A percentile compares a stretch with the other conserved stretches of the same genome.
Evolutionary conservation across 2,113 vertebrate species (phyloP).

Genomic region (Heteronetta atricapilla): DNA sequence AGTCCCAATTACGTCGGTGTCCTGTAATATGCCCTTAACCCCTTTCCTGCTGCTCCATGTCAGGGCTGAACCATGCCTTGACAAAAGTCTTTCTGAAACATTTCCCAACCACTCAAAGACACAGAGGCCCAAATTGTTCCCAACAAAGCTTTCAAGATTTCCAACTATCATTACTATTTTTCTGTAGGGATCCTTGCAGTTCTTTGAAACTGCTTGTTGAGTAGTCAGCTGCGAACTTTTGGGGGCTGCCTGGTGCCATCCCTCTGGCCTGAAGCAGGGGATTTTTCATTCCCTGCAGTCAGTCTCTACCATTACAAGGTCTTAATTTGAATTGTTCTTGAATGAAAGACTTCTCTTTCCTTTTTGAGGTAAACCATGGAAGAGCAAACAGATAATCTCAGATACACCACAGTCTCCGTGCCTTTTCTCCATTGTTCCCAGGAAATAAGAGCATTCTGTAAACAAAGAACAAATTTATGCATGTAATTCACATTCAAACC

Average conservation of each 20-base stretch:
- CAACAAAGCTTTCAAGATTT: not conserved
- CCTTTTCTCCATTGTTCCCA: not conserved
- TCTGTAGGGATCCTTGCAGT: too few species aligned
- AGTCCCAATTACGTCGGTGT: not conserved
- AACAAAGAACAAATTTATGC: not conserved
- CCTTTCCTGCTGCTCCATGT: not conserved
- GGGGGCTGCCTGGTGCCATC: not conserved
- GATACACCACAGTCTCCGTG: not conserved
- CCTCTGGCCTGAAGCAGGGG: not conserved
- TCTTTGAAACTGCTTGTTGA: not conserved
- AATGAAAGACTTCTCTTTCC: not conserved
- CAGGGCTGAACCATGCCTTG: not conserved
- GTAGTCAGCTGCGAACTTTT: not conserved
- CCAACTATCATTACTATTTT: accelerated
- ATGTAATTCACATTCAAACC: not conserved
- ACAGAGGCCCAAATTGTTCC: not conserved
- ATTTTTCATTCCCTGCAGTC: not conserved
- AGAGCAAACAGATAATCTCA: not conserved
- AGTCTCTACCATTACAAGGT: not conserved
- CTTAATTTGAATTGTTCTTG: not conserved
- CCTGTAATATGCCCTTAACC: not conserved
- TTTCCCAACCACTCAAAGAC: not conserved
- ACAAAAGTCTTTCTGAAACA: not conserved
- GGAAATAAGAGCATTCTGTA: not conserved
- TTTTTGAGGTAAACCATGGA: not conserved